Base-by-base conservation (phyloP, 64 coral and sea anemone genomes). In the Montipora foliosa region DNA sequence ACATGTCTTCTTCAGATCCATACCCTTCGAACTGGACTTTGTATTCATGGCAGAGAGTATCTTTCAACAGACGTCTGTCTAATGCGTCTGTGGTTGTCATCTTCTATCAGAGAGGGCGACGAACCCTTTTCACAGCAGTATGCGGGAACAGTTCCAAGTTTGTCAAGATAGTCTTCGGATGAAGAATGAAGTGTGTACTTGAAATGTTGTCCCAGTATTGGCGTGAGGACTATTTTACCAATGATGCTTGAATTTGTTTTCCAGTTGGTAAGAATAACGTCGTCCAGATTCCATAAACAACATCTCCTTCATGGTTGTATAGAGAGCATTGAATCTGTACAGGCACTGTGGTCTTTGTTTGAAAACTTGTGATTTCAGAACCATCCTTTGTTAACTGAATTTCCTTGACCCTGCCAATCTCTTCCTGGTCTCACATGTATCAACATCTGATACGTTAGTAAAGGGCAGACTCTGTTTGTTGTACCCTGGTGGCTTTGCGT, bases 191-290 rank as follows among this genome's bases (percentile, higher is more conserved):
- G 16, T 24, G 67, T 19, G 73, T 75, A 5, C 58, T 64, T 47
- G 64, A 91, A 7, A 74, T 67, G 19, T 67, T 5, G 44, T 83
- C 70, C 66, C 16, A 79, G 67, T 8, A 75, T 17, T 5, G 75
- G 79, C 24, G 82, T 79, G 29, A 91, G 78, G 11, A 79, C 75
- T 24, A 24, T 44, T 67, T 79, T 61, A 91, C 19, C 8, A 91
- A 50, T 66, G 89, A 73, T 24, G 24, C 24, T 24, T 10, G 79
- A 91, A 47, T 78, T 20, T 48, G 77, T 9, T 69, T 50, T 91
- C 89, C 79, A 91, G 1, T 62, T 47, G 14, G 89, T 82, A 24
- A 91, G 79, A 22, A 91, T 81, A 71, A 72, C 90, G 59, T 37
- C 68, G 44, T 70, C 48, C 45, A 13, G 6, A 88, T 88, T 19